Base-by-base conservation (phyloP, 1,140 invertebrate genomes). In the Lethocerus indicus region DNA sequence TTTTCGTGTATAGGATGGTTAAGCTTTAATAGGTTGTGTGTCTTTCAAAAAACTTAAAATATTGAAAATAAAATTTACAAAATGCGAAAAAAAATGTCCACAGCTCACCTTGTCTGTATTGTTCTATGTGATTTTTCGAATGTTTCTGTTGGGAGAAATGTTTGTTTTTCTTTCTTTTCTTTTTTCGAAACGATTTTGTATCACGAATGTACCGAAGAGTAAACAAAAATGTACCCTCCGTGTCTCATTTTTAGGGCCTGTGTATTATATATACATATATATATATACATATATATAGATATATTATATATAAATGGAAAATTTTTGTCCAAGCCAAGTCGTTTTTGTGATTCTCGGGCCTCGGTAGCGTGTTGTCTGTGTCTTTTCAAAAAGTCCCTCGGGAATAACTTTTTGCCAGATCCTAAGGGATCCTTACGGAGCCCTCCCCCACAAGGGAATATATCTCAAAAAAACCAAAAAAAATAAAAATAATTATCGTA, bases 11-110 rank as follows among this genome's bases (percentile, higher is more conserved):
- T 50, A 50, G 49, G 27, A 50, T n/a, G 41, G 42, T 51, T 47
- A 51, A 51, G 50, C 50, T 51, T 51, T 51, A 51, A 51, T 51
- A 51, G 50, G 50, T 51, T 51, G 50, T 51, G 50, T 42, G 49
- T 51, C 50, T 51, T 51, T 51, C 50, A 51, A 51, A 51, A 26
- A 27, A 21, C 44, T 27, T 42, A 29, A 32, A 40, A 40, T 35
- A 49, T 23, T 14, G n/a, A 47, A 46, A 39, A 44, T 44, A 51
- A 44, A 51, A 44, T 51, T 51, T 39, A 44, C 42, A 44, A 44
- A 28, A 27, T 44, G 26, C 27, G 26, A 28, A 25, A 44, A 27
- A 28, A 25, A 28, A 28, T 44, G 42, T 44, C 13, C 27, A 28
- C 18, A 27, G 16, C 1, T 18, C 23, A 24, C 6, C 29, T 24